Evolutionary conservation across 2,113 vertebrate species (phyloP).

Genomic region (Lates calcarifer): DNA sequence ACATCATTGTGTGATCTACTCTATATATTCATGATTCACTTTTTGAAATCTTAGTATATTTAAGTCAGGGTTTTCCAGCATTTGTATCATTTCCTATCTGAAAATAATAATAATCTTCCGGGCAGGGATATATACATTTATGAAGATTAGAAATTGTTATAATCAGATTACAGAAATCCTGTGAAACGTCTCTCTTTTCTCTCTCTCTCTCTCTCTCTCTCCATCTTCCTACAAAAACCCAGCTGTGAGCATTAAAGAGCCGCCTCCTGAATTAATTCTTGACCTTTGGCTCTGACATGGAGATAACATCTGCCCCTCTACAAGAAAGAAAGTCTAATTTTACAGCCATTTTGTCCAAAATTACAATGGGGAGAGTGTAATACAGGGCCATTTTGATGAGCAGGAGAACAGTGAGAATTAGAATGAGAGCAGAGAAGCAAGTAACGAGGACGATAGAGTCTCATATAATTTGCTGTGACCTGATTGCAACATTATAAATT

Average conservation of each 20-base stretch:
- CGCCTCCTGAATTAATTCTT: slow-evolving; percentile 79
- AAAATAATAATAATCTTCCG: slow-evolving; percentile 24
- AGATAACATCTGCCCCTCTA: slow-evolving; percentile 75
- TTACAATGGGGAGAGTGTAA: slow-evolving; percentile 68
- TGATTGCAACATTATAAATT: slow-evolving; percentile 69
- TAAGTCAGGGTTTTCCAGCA: not conserved
- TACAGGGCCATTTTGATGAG: slow-evolving; percentile 69
- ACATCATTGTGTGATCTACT: not conserved
- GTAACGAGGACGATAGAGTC: slow-evolving; percentile 47
- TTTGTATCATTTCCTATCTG: not conserved
- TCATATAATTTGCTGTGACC: slow-evolving; percentile 64
- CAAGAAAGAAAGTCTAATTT: slow-evolving; percentile 75
- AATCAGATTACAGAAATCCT: slow-evolving; percentile 59
- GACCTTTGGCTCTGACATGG: slow-evolving; percentile 74
- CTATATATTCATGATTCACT: not conserved
- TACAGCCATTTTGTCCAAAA: slow-evolving; percentile 76
- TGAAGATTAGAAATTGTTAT: slow-evolving; percentile 46
- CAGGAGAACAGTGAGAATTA: slow-evolving; percentile 57
- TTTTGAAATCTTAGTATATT: not conserved
- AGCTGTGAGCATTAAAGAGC: slow-evolving; percentile 66
- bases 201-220: too few relatives aligned
- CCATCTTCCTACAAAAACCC: slow-evolving; percentile 17
- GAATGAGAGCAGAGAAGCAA: slow-evolving; percentile 49
- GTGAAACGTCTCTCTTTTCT: slow-evolving; percentile 1
- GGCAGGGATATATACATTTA: slow-evolving; percentile 26